Evolutionary conservation across 2,113 vertebrate genomes (phyloP).

Genomic region (Microcebus jonahi): DNA sequence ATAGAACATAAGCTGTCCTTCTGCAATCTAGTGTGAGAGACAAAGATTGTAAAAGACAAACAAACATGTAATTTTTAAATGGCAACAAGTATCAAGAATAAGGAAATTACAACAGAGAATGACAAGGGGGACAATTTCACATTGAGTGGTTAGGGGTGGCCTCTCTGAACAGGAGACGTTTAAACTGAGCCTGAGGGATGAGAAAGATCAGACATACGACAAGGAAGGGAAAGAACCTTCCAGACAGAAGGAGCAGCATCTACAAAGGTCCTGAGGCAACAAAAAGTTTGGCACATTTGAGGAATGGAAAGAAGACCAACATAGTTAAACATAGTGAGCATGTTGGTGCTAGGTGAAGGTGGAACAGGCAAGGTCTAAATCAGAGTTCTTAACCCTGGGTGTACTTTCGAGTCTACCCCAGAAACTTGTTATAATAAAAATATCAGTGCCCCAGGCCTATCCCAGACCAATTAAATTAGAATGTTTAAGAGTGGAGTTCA

Average conservation of each 20-base stretch:
- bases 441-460: neutral
- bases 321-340: neutral
- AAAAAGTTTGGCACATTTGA: neutral
- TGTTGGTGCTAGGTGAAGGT: neutral
- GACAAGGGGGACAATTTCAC: neutral
- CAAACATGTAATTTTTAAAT: neutral
- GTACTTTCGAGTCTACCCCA: neutral
- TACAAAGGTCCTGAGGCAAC: neutral
- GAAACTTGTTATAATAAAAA: neutral
- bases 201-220: neutral
- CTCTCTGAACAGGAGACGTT: neutral
- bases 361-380: neutral
- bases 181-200: neutral
- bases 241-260: neutral
- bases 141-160: neutral
- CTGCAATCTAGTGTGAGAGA: neutral
- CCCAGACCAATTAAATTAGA: neutral
- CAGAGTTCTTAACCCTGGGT: neutral
- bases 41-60: neutral
- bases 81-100: neutral
- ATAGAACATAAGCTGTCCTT: neutral
- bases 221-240: neutral
- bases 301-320: neutral
- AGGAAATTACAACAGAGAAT: neutral
- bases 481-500: neutral